These are phyloP conservation scores for Phrynocephalus vlangalii DNA, from an alignment of 2,797 vertebrate genomes.

Conservation along the genomic window DNA sequence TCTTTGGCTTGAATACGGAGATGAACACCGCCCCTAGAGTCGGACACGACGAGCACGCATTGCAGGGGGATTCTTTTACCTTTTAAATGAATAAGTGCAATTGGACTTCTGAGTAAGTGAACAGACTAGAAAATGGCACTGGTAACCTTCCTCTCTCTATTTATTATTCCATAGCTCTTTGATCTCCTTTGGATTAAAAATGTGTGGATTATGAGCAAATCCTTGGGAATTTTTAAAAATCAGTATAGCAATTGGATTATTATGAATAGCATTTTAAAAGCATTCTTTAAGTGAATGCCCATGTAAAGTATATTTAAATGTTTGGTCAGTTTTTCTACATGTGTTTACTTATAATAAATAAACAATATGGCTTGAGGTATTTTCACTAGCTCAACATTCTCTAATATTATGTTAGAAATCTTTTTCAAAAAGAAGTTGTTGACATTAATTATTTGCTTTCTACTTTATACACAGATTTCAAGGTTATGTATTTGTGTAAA, in stretches of 20 bases:
- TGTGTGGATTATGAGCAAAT: background rate
- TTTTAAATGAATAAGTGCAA: too few relatives aligned
- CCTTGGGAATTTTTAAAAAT: background rate
- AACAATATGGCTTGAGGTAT: background rate
- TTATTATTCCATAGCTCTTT: background rate
- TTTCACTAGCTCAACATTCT: background rate
- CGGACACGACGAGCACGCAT: too few relatives aligned
- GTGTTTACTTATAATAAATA: background rate
- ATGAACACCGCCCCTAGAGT: background rate
- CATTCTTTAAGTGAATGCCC: background rate
- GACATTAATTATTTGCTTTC: background rate
- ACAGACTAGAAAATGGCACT: background rate
- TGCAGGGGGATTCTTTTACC: too few relatives aligned
- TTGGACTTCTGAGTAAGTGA: background rate
- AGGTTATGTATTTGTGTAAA: background rate
- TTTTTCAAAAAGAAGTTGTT: slow-evolving; percentile 2
- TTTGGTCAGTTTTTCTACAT: background rate
- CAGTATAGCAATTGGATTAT: background rate
- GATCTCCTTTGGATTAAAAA: background rate
- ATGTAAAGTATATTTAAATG: background rate
- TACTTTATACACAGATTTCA: background rate
- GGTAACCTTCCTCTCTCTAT: background rate
- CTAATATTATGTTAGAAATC: background rate
- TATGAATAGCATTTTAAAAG: background rate
- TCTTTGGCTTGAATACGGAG: too few relatives aligned